Base-by-base conservation (phyloP, 92 coral and sea anemone species). In the Bergia sp. region DNA sequence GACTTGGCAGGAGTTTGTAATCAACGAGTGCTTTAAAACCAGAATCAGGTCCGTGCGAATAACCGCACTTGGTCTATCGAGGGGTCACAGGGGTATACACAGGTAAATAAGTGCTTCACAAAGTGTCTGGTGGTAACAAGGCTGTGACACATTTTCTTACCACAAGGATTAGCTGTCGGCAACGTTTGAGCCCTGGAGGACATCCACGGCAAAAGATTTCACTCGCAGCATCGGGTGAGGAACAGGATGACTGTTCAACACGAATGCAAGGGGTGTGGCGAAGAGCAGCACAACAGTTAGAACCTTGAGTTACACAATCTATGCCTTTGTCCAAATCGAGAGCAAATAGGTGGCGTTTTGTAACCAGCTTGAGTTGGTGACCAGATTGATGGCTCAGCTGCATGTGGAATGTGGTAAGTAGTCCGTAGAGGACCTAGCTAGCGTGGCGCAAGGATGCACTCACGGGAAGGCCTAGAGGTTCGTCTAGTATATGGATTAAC, bases 21-120 rank as follows among this genome's bases (percentile, higher is more conserved):
- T 88, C 75, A 23, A 65, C 87, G 1, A 94, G 90, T 3, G 89
- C 89, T 77, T 90, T 92, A 64, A 91, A 90, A 39, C 92, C 93
- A 8, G 93, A 85, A 69, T 94, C 93, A 29, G 93, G 76, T 91
- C 94, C 41, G 94, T 91, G 1, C 89, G 85, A 74, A 94, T 90
- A 23, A 0, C 23, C 64, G 87, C 71, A 69, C 50, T 79, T 21
- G 69, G 69, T 18, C 83, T 64, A 15, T 43, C 61, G 44, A 78
- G 79, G 9, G 79, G 79, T 8, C 82, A 49, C 49, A 86, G 37
- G 9, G 44, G 89, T 83, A 86, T 76, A 53, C 81, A 74, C 38
- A 86, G 73, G 90, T 37, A 29, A 29, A 29, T 29, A 29, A 29
- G 29, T 29, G 29, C 29, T 29, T 29, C 29, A 29, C 29, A 29